Evolutionary conservation across 2,113 vertebrate genomes (phyloP).

Genomic region (Mesitornis unicolor): DNA sequence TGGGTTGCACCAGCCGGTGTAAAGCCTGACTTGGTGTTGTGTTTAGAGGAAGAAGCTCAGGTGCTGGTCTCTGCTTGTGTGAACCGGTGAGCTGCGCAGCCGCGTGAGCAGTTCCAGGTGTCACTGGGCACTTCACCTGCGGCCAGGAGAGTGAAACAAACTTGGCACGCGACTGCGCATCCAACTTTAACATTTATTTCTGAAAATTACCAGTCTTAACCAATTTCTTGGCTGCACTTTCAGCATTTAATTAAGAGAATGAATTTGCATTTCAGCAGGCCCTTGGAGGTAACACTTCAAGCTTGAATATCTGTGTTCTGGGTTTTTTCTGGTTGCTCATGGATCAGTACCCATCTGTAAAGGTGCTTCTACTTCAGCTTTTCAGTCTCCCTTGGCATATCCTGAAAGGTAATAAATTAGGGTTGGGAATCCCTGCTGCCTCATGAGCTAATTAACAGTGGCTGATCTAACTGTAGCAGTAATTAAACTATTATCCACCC

Average conservation of each 20-base stretch:
- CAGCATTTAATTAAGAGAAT: not conserved
- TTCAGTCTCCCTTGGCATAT: not conserved
- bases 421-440: not conserved
- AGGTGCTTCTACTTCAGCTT: not conserved
- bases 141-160: not conserved
- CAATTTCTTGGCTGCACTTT: not conserved
- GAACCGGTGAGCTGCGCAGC: not conserved
- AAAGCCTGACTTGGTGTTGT: accelerated
- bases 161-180: not conserved
- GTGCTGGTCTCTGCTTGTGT: not conserved
- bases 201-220: not conserved
- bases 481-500: slow-evolving; percentile 23
- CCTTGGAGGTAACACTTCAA: not conserved
- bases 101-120: not conserved
- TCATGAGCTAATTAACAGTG: slow-evolving; percentile 4
- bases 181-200: not conserved
- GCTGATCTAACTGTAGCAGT: slow-evolving; percentile 18
- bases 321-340: not conserved
- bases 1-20: not conserved
- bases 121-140: accelerated
- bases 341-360: not conserved
- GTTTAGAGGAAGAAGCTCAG: not conserved
- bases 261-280: not conserved
- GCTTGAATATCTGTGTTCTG: accelerated
- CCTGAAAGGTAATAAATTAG: not conserved